Base-by-base conservation (phyloP, 1,140 invertebrate species). In the Lepidotrigona ventralis region DNA sequence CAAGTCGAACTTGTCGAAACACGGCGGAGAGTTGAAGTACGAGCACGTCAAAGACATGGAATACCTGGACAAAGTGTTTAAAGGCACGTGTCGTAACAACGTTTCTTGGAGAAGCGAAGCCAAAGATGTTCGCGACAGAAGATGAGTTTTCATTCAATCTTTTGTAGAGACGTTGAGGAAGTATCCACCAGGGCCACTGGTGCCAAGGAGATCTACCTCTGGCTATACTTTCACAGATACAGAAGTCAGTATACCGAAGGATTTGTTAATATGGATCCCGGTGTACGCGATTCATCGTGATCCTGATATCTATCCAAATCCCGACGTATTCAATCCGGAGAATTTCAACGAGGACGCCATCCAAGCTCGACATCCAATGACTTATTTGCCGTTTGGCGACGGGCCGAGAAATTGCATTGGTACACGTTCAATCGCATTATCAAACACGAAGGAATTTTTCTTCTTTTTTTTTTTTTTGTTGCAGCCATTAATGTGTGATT, bases 311-410 rank as follows among this genome's bases (percentile, higher is more conserved):
- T 74, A 60, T 39, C 72, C 94, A 0, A 91, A 96, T 17, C 96
- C 96, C 0, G 84, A 95, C 15, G 86, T 90, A 8, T 96, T 96
- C 88, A 92, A 94, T 86, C 96, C 96, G 0, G 95, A 96, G 66
- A 91, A 96, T 79, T 97, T 96, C 83, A 90, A 93, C 72, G 89
- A 93, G 0, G 95, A 95, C 75, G 92, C 93, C 70, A 89, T 93
- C 14, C 91, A 91, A 54, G 89, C 91, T 21, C 92, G 95, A 79
- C 94, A 94, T 64, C 94, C 91, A 0, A 95, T 95, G 89, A 77
- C 94, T 5, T 60, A 60, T n/a, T 60, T 60, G n/a, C 58, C 58
- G n/a, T 60, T 60, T 12, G 58, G 58, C 58, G n/a, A 0, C n/a
- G 58, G 58, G 12, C 23, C 58, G 14, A 60, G 58, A 60, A 60